Evolutionary conservation across 2,888 invertebrate species (phyloP), one percentile per base, ranked within the genome.

Genomic region (Cecidostiba fungosa): DNA sequence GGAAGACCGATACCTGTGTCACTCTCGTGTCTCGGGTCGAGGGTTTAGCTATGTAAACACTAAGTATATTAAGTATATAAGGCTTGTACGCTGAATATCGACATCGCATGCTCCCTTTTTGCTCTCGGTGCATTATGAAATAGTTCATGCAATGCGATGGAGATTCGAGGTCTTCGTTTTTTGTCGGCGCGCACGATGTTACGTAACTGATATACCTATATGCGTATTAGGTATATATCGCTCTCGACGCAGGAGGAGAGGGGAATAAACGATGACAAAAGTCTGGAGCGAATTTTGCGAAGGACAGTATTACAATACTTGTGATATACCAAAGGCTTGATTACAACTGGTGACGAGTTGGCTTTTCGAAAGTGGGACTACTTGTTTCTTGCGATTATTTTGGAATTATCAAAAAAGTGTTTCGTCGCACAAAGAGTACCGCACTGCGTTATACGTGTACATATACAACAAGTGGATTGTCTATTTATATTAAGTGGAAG

Each of bases 11-110:
- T 78, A 36, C 43, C 26, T 74, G 26, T 73, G 32, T 74, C 23
- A 32, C 59, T 66, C 79, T 81, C 39, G 77, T 76, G 79, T 85
- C n/a, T n/a, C 80, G 39, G 26, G 54, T 69, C 39, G 50, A 39
- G 43, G 84, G 76, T 84, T 84, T 84, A 84, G 79, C 80, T 74
- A 80, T 80, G 84, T 76, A 76, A 84, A 80, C 80, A 54, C 70
- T 80, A 84, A 84, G 80, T 84, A 70, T 80, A 84, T 84, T 84
- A 84, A 76, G 73, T 70, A n/a, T n/a, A n/a, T n/a, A 69, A 77
- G 70, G 78, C 84, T 62, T 29, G 66, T 50, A 62, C 77, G 66
- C n/a, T n/a, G 59, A 50, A 78, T 73, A 84, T 80, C 76, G 73
- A 84, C 77, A 54, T 62, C 26, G 62, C 29, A 54, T 66, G 32